A percentile compares a stretch with the other conserved stretches of the same genome.
These are phyloP conservation scores for Epizoanthus stellaris DNA, from an alignment of 92 coral and sea anemone species.

Conservation along the genomic window DNA sequence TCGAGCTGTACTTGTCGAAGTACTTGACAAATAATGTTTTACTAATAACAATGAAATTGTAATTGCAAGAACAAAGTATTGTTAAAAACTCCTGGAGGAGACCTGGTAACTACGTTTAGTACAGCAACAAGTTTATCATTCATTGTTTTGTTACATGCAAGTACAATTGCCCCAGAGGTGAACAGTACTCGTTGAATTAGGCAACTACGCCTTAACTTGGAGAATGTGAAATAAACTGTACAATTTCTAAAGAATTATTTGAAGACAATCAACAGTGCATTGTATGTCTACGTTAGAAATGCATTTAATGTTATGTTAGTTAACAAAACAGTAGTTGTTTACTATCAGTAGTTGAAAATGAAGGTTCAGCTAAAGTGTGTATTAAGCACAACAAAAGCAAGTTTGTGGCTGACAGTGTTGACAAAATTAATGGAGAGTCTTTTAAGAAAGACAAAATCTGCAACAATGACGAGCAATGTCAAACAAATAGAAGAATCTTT, in stretches of 20 bases:
- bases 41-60: no score
- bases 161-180: slow-evolving; percentile 14
- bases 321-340: no score
- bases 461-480: not conserved
- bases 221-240: not conserved
- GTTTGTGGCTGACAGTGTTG: slow-evolving; percentile 39
- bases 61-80: not conserved
- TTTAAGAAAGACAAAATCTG: not conserved
- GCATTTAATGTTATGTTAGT: no score
- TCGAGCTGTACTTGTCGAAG: no score
- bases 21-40: no score
- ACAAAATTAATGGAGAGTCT: slow-evolving; percentile 1
- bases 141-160: not conserved
- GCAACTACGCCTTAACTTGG: not conserved
- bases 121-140: no score
- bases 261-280: no score
- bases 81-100: not conserved
- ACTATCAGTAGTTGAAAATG: no score
- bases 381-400: slow-evolving; percentile 7
- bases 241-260: no score
- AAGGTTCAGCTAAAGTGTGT: slow-evolving; percentile 32
- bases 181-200: slow-evolving; percentile 9
- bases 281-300: no score
- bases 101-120: no score
- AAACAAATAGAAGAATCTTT: not conserved